Conservation (phyloP, 2,888 invertebrate species). For the Rugalucina vietnamica region DNA sequence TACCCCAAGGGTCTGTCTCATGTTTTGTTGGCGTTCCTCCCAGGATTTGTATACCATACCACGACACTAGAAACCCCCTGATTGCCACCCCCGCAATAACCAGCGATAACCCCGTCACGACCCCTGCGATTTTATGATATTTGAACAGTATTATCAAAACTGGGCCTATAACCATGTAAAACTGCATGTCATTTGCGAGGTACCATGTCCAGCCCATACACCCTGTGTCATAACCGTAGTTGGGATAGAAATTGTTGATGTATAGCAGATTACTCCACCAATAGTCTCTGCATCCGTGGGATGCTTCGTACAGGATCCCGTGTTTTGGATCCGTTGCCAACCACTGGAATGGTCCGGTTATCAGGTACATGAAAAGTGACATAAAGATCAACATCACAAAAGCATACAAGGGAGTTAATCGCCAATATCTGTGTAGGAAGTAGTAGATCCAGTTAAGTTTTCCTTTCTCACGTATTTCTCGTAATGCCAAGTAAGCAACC, state of each 20-base stretch:
- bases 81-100: conserved; percentile 23
- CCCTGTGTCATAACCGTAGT: conserved; percentile 57
- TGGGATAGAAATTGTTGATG: conserved; percentile 75
- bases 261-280: conserved; percentile 80
- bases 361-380: conserved; percentile 32
- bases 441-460: conserved; percentile 52
- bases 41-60: conserved; percentile 36
- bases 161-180: conserved; percentile 70
- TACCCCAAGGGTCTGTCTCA: conserved; percentile 43
- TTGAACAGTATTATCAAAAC: conserved; percentile 41
- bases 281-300: conserved; percentile 63
- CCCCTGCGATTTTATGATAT: conserved; percentile 24
- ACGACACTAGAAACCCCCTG: conserved; percentile 8
- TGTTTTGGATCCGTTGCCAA: conserved; percentile 23
- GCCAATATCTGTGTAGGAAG: conserved; percentile 67
- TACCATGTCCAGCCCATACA: conserved; percentile 76
- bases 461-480: conserved; percentile 40
- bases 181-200: conserved; percentile 65
- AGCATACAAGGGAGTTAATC: conserved; percentile 63
- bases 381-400: conserved; percentile 50
- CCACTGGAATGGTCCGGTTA: conserved; percentile 57
- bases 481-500: conserved; percentile 50
- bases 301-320: background rate
- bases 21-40: conserved; percentile 29
- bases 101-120: conserved; percentile 10